Evolutionary conservation across 2,797 vertebrate genomes (phyloP).

Genomic region (Diglossa cyanea): DNA sequence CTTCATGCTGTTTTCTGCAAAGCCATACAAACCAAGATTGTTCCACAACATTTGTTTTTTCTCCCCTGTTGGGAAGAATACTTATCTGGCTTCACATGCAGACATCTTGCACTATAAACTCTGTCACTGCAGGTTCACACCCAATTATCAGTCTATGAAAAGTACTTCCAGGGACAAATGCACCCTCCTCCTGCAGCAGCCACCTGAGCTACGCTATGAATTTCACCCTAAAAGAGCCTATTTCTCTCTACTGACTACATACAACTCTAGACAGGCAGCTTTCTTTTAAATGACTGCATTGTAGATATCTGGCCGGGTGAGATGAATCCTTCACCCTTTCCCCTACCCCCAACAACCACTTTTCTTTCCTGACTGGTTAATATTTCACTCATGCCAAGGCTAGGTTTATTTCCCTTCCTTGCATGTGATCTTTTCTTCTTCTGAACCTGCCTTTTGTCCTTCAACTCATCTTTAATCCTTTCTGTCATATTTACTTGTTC

Average conservation of each 20-base stretch:
- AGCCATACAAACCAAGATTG: not conserved
- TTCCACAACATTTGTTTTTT: not conserved
- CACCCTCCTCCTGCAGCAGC: not conserved
- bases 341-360: not conserved
- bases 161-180: not conserved
- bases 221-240: not conserved
- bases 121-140: not conserved
- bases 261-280: not conserved
- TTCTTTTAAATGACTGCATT: not conserved
- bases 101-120: not conserved
- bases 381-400: conserved; percentile 15
- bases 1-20: not conserved
- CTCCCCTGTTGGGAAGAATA: not conserved
- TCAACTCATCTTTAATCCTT: not conserved
- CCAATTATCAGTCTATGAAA: not conserved
- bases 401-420: not conserved
- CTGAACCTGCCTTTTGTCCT: not conserved
- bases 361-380: conserved; percentile 17
- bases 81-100: not conserved
- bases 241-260: not conserved
- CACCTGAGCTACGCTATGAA: not conserved
- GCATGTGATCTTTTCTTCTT: not conserved
- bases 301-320: not conserved
- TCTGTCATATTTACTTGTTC: not conserved
- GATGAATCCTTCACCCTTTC: not conserved